A percentile compares a stretch with the other conserved stretches of the same genome.
These are phyloP conservation scores for Ptycholaimellus sp. DNA, from an alignment of 2,888 invertebrate species.

Conservation along the genomic window DNA sequence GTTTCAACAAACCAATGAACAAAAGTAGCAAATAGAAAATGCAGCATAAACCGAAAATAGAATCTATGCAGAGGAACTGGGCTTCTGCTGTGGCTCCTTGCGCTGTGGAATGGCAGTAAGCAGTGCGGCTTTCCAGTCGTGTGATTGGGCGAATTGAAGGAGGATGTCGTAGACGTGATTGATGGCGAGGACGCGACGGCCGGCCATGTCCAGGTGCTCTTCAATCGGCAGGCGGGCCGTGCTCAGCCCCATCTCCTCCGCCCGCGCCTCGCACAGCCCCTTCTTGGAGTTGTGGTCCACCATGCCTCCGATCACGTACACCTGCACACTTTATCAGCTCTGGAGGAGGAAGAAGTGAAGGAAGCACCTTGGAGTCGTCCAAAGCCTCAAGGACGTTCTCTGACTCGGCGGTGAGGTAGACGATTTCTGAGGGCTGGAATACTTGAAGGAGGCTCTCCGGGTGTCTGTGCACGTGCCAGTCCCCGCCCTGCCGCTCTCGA, in stretches of 20 bases:
- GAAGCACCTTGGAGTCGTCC: constrained; percentile 12
- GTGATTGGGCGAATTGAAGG: constrained; percentile 25
- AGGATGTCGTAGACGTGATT: constrained; percentile 50
- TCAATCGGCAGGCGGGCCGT: constrained; percentile 50
- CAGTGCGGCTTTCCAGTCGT: constrained; percentile 29
- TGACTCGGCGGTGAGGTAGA: constrained; percentile 82
- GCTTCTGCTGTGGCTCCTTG: too few relatives aligned
- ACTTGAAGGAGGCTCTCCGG: too few relatives aligned
- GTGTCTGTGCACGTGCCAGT: too few relatives aligned
- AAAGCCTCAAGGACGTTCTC: constrained; percentile 47
- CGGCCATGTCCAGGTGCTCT: constrained; percentile 69
- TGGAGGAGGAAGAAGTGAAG: not conserved
- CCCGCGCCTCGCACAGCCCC: constrained; percentile 53
- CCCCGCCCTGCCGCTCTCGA: too few relatives aligned
- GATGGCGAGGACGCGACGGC: constrained; percentile 52
- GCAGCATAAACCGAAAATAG: too few relatives aligned
- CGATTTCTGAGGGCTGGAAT: constrained; percentile 38
- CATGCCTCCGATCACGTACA: constrained; percentile 82
- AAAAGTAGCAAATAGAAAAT: too few relatives aligned
- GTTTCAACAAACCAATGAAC: too few relatives aligned
- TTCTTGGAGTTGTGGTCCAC: constrained; percentile 78
- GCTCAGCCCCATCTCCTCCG: constrained; percentile 38
- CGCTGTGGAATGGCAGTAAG: constrained; percentile 26
- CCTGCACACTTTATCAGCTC: constrained; percentile 26
- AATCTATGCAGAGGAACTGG: too few relatives aligned